Conservation (phyloP, 2,113 vertebrate species). For the Parus major region DNA sequence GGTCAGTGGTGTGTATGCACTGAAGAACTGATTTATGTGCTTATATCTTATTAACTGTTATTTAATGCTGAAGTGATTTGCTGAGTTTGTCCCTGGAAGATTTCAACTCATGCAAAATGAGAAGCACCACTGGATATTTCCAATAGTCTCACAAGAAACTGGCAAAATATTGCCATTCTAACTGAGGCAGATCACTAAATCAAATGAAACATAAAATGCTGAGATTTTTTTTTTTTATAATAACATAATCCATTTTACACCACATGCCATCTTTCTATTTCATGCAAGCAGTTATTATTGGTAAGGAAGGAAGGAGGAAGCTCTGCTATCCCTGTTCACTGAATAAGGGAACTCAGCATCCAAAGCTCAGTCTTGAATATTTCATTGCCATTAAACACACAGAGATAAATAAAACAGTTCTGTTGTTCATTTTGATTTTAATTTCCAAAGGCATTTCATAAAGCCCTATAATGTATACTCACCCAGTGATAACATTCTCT, state of each 20-base stretch:
- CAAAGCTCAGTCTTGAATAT: background rate
- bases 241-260: background rate
- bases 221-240: background rate
- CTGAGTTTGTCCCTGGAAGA: background rate
- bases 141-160: background rate
- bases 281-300: background rate
- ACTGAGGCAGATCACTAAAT: background rate
- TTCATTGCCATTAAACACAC: background rate
- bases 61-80: background rate
- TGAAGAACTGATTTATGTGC: background rate
- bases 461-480: background rate
- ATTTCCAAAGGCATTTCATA: conserved; percentile 1
- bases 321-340: background rate
- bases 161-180: background rate
- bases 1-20: background rate
- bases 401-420: background rate
- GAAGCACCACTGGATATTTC: background rate
- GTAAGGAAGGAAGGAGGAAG: background rate
- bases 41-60: background rate
- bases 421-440: conserved; percentile 14
- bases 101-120: background rate
- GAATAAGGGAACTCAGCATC: background rate
- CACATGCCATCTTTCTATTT: background rate
- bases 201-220: background rate
- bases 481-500: background rate